Percentiles rank a stretch among this genome's conserved stretches.
These are phyloP conservation scores for Craniophora ligustri DNA, from an alignment of 2,888 invertebrate species.

Conservation along the genomic window DNA sequence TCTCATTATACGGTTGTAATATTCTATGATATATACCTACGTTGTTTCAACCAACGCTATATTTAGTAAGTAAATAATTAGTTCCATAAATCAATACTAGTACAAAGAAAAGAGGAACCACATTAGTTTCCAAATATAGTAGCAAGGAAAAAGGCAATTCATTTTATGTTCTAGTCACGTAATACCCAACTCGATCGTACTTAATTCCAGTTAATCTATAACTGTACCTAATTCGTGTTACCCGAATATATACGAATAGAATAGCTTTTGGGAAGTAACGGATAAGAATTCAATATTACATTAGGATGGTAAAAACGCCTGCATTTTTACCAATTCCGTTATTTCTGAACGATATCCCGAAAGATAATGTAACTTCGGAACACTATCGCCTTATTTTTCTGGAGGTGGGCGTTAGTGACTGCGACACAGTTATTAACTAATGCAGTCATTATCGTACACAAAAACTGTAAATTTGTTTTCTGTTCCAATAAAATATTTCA, in stretches of 20 bases:
- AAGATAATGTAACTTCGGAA: no score
- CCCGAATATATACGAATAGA: slow-evolving; percentile 16
- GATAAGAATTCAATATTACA: neutral
- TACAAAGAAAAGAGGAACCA: slow-evolving; percentile 9
- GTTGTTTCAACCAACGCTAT: no score
- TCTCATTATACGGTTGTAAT: no score
- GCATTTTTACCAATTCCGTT: no score
- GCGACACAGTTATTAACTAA: no score
- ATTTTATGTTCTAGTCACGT: slow-evolving; percentile 40
- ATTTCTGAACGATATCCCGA: no score
- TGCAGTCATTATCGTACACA: no score
- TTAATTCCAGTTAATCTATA: slow-evolving; percentile 35
- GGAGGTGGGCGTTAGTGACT: no score
- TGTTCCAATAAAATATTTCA: no score
- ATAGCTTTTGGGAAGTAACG: slow-evolving; percentile 22
- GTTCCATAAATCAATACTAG: slow-evolving; percentile 4
- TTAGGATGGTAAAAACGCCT: neutral
- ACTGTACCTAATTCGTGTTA: slow-evolving; percentile 37
- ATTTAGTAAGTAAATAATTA: neutral
- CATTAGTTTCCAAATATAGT: slow-evolving; percentile 11
- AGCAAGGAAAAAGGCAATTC: slow-evolving; percentile 5
- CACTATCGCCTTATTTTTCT: no score
- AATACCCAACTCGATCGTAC: slow-evolving; percentile 22
- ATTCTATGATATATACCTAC: no score
- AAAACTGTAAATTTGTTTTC: no score